A percentile compares a stretch with the other conserved stretches of the same genome.
phyloP scores from a whole-genome alignment of 1,140 invertebrate species.

The Hetaerina americana region DNA sequence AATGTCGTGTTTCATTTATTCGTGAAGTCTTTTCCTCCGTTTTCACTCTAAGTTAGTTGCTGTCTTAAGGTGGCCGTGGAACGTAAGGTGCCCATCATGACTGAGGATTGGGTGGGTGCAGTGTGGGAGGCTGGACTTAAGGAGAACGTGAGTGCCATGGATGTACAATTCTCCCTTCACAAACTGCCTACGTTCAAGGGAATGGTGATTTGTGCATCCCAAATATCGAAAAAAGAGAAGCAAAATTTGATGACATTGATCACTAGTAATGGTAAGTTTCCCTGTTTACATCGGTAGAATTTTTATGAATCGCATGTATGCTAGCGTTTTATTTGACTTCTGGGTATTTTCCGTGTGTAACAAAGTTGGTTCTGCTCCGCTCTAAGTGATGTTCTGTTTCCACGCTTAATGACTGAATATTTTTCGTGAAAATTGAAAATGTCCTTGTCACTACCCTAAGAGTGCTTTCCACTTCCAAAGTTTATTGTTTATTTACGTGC shows the following conservation, averaged over 20 bases:
- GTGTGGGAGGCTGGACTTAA: slow-evolving; percentile 59
- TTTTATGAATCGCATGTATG: too few species aligned
- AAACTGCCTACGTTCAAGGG: neutral
- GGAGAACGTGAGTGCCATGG: slow-evolving; percentile 44
- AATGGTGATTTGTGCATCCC: neutral
- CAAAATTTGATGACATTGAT: neutral
- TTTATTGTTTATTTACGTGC: too few species aligned
- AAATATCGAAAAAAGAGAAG: neutral
- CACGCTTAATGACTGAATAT: too few species aligned
- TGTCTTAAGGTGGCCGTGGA: slow-evolving; percentile 59
- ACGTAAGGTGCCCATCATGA: slow-evolving; percentile 57
- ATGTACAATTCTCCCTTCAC: slow-evolving; percentile 47
- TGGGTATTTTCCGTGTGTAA: too few species aligned
- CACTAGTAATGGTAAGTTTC: neutral
- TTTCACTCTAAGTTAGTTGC: too few species aligned
- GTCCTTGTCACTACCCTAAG: too few species aligned
- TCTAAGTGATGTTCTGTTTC: too few species aligned
- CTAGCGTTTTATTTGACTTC: too few species aligned
- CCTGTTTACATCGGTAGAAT: neutral
- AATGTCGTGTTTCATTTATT: slow-evolving; percentile 1
- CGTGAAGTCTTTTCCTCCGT: slow-evolving; percentile 7
- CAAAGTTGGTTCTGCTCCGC: too few species aligned
- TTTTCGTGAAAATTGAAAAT: too few species aligned
- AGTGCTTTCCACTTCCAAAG: too few species aligned
- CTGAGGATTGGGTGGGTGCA: slow-evolving; percentile 59